Evolutionary conservation across 2,113 vertebrate genomes (phyloP).

Genomic region (Nyctereutes procyonoides): DNA sequence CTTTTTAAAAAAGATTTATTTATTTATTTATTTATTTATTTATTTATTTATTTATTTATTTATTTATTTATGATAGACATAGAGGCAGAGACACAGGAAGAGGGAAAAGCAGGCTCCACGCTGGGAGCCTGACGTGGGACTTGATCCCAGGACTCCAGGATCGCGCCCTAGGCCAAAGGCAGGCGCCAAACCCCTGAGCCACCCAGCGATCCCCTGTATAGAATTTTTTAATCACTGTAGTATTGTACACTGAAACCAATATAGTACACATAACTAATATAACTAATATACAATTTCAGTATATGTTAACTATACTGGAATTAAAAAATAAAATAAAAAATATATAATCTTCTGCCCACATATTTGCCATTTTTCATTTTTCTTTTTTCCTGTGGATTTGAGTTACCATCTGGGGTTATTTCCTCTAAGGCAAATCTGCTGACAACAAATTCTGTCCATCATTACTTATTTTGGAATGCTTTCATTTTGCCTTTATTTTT

Average conservation of each 20-base stretch:
- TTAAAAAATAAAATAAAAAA: not conserved
- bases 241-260: not conserved
- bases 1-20: not conserved
- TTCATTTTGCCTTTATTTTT: not conserved
- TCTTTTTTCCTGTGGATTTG: not conserved
- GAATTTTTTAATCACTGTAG: not conserved
- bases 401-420: not conserved
- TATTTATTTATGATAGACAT: no score
- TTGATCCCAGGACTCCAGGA: no score
- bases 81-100: no score
- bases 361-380: not conserved
- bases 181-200: no score
- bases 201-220: not conserved
- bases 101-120: no score
- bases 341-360: not conserved
- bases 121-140: no score
- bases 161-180: no score
- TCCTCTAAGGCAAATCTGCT: not conserved
- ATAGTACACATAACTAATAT: not conserved
- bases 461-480: conserved; percentile 9
- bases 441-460: not conserved
- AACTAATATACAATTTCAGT: not conserved
- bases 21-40: no score
- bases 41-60: no score
- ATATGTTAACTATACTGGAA: not conserved